Evolutionary conservation across 2,888 invertebrate genomes (phyloP).

Genomic region (Villa cingulata): DNA sequence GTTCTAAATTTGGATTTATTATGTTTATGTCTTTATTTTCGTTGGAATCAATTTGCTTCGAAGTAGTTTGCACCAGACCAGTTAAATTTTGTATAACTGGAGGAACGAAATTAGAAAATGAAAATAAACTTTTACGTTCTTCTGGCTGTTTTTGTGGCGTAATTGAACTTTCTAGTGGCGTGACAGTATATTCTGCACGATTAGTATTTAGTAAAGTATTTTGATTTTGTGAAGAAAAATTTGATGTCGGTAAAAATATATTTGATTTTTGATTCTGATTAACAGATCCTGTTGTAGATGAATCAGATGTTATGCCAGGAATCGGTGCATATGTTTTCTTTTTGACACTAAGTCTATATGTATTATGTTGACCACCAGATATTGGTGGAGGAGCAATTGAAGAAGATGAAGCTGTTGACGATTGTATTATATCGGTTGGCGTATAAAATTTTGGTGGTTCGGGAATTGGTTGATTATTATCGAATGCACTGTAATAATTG

Average conservation of each 20-base stretch:
- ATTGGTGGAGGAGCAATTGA: slow-evolving; percentile 8
- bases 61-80: slow-evolving; percentile 29
- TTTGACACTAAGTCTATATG: slow-evolving; percentile 52
- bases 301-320: slow-evolving; percentile 44
- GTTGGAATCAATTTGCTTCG: slow-evolving; percentile 18
- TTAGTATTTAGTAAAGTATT: background rate
- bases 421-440: slow-evolving; percentile 24
- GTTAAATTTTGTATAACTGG: slow-evolving; percentile 26
- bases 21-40: background rate
- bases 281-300: background rate
- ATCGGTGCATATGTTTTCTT: slow-evolving; percentile 65
- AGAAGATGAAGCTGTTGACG: slow-evolving; percentile 2
- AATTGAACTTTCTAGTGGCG: background rate
- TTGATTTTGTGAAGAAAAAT: background rate
- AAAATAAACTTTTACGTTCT: slow-evolving; percentile 23
- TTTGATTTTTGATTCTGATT: background rate
- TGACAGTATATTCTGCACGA: slow-evolving; percentile 6
- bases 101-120: slow-evolving; percentile 27
- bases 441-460: slow-evolving; percentile 31
- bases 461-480: slow-evolving; percentile 9
- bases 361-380: slow-evolving; percentile 25
- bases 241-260: background rate
- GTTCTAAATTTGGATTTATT: background rate
- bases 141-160: slow-evolving; percentile 18
- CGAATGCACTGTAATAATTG: background rate